Percentiles rank a stretch among this genome's conserved stretches.
Conservation (phyloP, 2,888 invertebrate genomes). For the Drosophila affinis region DNA sequence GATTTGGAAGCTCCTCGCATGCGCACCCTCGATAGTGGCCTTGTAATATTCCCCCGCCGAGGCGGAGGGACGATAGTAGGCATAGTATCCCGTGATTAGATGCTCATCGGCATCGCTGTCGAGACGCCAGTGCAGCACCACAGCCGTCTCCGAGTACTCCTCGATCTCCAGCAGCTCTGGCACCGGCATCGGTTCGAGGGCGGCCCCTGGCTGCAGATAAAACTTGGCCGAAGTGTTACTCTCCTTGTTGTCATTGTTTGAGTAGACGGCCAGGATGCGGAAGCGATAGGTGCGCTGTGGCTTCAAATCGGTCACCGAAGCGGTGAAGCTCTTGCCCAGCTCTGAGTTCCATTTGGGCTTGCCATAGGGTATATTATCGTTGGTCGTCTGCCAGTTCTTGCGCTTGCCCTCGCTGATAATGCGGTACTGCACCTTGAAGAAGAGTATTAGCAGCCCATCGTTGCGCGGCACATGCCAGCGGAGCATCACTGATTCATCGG, state of each 20-base stretch:
- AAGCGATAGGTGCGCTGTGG: slow-evolving; percentile 86
- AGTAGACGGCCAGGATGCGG: slow-evolving; percentile 96
- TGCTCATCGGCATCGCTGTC: slow-evolving; percentile 72
- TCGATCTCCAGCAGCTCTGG: slow-evolving; percentile 88
- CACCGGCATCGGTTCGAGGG: slow-evolving; percentile 85
- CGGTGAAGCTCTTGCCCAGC: slow-evolving; percentile 79
- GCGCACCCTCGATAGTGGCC: slow-evolving; percentile 90
- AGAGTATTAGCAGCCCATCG: slow-evolving; percentile 91
- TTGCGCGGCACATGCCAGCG: slow-evolving; percentile 93
- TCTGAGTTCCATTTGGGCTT: slow-evolving; percentile 74
- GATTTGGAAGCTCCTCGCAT: slow-evolving; percentile 88
- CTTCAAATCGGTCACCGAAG: slow-evolving; percentile 80
- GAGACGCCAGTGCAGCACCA: slow-evolving; percentile 90
- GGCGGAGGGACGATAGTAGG: slow-evolving; percentile 93
- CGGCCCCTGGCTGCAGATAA: slow-evolving; percentile 82
- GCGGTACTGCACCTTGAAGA: slow-evolving; percentile 93
- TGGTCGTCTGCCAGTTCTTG: slow-evolving; percentile 91
- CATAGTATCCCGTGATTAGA: slow-evolving; percentile 91
- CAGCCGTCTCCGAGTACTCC: slow-evolving; percentile 88
- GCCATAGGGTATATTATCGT: slow-evolving; percentile 89
- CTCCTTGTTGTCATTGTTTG: slow-evolving; percentile 95
- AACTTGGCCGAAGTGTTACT: slow-evolving; percentile 88
- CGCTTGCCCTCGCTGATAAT: slow-evolving; percentile 82
- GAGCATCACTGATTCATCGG: slow-evolving; percentile 96
- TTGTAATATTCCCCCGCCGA: slow-evolving; percentile 94